A percentile compares a stretch with the other conserved stretches of the same genome.
These are phyloP conservation scores for Cacoxenus indagator DNA, from an alignment of 2,888 invertebrate genomes.

Conservation along the genomic window DNA sequence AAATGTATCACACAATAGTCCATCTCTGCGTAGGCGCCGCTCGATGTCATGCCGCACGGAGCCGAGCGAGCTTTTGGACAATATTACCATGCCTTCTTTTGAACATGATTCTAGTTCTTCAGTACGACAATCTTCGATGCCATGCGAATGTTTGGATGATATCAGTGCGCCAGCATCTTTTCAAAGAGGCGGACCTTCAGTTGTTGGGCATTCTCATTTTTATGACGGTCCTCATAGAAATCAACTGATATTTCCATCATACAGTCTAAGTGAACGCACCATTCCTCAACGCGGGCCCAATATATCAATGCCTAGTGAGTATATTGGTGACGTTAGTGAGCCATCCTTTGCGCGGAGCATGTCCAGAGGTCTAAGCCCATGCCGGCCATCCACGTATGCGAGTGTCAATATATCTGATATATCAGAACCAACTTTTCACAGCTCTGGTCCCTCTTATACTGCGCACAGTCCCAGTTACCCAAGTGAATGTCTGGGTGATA, in stretches of 20 bases:
- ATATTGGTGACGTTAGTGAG: slow-evolving; percentile 27
- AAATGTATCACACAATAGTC: too few relatives aligned
- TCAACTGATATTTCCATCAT: background rate
- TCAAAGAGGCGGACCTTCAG: too few relatives aligned
- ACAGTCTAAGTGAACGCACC: background rate
- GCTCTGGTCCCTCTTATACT: background rate
- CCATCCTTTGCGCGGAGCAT: slow-evolving; percentile 24
- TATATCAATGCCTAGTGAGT: slow-evolving; percentile 25
- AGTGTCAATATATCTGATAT: slow-evolving; percentile 24
- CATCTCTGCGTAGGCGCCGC: too few relatives aligned
- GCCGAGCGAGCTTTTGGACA: slow-evolving; percentile 28
- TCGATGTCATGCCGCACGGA: too few relatives aligned
- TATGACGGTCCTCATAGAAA: background rate
- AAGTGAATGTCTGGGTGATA: slow-evolving; percentile 25
- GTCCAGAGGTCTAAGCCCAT: background rate
- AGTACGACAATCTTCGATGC: background rate
- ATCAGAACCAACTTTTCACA: slow-evolving; percentile 19
- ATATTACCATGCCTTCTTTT: slow-evolving; percentile 31
- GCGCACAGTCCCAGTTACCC: background rate
- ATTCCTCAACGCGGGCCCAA: background rate
- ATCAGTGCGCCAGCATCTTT: too few relatives aligned
- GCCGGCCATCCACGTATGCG: background rate
- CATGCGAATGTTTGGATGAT: too few relatives aligned
- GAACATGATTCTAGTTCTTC: background rate
- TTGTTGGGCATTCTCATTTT: too few relatives aligned